Evolutionary conservation across 2,797 vertebrate genomes (phyloP).

Genomic region (Cyprinella venusta): DNA sequence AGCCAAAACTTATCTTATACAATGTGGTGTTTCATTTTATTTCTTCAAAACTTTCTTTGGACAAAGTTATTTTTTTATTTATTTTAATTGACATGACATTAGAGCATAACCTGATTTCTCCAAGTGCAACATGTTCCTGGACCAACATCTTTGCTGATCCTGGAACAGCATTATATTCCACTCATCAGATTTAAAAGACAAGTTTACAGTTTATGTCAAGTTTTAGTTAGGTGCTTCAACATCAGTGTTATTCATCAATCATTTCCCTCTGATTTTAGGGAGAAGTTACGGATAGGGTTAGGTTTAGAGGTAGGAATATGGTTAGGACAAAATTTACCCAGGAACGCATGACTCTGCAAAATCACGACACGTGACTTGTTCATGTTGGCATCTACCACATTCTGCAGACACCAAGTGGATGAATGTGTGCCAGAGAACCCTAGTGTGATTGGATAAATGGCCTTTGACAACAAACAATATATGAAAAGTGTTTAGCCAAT

Average conservation of each 20-base stretch:
- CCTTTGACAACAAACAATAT: slow-evolving; percentile 1
- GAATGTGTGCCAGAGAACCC: slow-evolving; percentile 1
- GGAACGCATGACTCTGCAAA: neutral
- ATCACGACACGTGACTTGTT: neutral
- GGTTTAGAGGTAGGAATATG: neutral
- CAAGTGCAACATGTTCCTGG: neutral
- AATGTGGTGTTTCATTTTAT: neutral
- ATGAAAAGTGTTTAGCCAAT: neutral
- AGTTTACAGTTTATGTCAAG: neutral
- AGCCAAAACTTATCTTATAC: neutral
- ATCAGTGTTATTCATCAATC: neutral
- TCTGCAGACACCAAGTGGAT: neutral
- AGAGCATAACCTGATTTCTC: neutral
- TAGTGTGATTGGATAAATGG: slow-evolving; percentile 14
- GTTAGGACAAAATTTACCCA: neutral
- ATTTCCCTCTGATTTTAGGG: neutral
- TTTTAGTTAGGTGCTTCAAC: neutral
- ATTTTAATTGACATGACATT: neutral
- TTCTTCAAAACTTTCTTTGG: neutral
- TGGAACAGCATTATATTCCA: neutral
- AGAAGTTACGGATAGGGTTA: neutral
- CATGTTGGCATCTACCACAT: neutral
- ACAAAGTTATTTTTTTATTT: neutral
- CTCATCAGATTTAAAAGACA: neutral
- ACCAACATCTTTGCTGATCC: neutral